A percentile compares a stretch with the other conserved stretches of the same genome.
These are phyloP conservation scores for Alosa alosa DNA, from an alignment of 2,113 vertebrate species.

Conservation along the genomic window DNA sequence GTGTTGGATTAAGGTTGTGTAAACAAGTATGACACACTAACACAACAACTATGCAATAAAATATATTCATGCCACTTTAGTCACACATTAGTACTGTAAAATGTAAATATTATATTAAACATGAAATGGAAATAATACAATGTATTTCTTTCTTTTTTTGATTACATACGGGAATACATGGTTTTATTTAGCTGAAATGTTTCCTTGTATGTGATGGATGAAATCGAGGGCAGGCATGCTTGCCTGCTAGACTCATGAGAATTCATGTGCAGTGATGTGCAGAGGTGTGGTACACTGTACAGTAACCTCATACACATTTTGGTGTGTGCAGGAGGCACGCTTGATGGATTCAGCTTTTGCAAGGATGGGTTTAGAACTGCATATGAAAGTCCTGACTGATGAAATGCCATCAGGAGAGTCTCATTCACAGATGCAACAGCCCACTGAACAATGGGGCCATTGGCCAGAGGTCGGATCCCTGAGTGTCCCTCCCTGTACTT, in stretches of 20 bases:
- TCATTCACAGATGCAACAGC: neutral
- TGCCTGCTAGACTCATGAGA: neutral
- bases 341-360: neutral
- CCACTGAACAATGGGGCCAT: conserved; percentile 65
- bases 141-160: neutral
- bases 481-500: conserved; percentile 71
- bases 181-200: neutral
- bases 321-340: neutral
- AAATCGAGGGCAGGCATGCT: neutral
- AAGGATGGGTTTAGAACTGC: neutral
- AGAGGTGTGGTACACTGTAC: neutral
- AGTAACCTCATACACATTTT: neutral
- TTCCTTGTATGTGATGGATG: neutral
- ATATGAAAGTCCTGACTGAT: conserved; percentile 37
- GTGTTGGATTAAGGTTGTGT: neutral
- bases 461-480: conserved; percentile 55
- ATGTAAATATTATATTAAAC: neutral
- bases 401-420: conserved; percentile 43
- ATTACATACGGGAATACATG: neutral
- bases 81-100: neutral
- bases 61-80: too few relatives aligned
- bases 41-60: too few relatives aligned
- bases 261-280: neutral
- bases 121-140: too few relatives aligned
- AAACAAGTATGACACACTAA: neutral